Percentiles rank a stretch among this genome's conserved stretches.
Conservation (phyloP, 2,113 vertebrate species). For the Perca schrenkii region DNA sequence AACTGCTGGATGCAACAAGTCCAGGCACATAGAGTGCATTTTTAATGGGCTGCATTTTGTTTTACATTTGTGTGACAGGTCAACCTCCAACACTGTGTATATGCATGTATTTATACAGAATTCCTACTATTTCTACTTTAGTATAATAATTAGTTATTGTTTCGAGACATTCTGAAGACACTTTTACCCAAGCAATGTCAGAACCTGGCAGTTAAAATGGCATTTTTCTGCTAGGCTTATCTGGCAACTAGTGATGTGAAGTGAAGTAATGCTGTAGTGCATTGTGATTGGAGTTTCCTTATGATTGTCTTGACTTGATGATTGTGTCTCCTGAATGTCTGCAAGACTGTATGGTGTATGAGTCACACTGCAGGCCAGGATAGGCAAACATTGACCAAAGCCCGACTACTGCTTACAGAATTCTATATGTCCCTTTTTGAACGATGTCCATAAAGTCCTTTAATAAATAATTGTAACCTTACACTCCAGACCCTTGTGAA, state of each 20-base stretch:
- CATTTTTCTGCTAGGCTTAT: conserved; percentile 13
- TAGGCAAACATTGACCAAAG: not conserved
- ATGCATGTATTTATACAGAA: not conserved
- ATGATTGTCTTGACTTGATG: conserved; percentile 31
- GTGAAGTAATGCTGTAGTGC: conserved; percentile 21
- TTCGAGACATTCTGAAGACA: not conserved
- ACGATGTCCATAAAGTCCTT: not conserved
- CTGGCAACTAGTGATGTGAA: conserved; percentile 15
- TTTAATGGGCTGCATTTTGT: not conserved
- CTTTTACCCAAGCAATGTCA: conserved; percentile 12
- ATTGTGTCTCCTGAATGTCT: conserved; percentile 18
- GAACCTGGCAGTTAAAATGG: not conserved
- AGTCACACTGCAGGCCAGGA: not conserved
- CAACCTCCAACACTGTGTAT: not conserved
- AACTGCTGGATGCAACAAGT: conserved; percentile 10
- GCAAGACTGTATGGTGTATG: not conserved
- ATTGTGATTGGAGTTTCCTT: conserved; percentile 38
- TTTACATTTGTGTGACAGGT: not conserved
- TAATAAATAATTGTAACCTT: not conserved
- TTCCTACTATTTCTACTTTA: not conserved
- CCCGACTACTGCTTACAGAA: not conserved
- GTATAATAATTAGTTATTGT: not conserved
- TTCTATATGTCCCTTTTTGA: not conserved
- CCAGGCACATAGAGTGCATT: not conserved
- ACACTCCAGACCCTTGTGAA: too few species aligned